A percentile compares a stretch with the other conserved stretches of the same genome.
Evolutionary conservation across 2,113 vertebrate genomes (phyloP).

Genomic region (Cryptoleucopteryx plumbea): DNA sequence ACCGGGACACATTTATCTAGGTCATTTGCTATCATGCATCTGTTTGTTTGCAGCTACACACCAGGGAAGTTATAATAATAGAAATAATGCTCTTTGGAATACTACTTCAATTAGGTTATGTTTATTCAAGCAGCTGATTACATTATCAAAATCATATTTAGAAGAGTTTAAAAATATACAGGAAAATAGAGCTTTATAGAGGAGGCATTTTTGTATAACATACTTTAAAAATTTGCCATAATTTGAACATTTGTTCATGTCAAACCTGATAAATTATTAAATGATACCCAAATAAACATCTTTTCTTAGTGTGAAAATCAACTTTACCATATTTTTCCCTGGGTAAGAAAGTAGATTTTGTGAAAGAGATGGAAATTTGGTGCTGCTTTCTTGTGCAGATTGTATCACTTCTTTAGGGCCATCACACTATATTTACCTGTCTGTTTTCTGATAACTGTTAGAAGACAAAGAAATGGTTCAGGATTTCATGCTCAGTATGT

Average conservation of each 20-base stretch:
- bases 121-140: constrained; percentile 3
- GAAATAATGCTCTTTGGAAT: neutral
- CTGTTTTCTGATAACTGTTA: neutral
- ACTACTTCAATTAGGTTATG: neutral
- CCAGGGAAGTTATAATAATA: neutral
- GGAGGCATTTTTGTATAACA: neutral
- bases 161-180: neutral
- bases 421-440: neutral
- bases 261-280: neutral
- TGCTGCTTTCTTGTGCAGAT: neutral
- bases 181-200: neutral
- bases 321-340: neutral
- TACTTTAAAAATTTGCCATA: neutral
- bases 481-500: neutral
- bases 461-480: neutral
- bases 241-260: neutral
- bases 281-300: neutral
- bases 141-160: constrained; percentile 12
- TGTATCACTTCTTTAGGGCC: neutral
- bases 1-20: neutral
- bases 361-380: neutral
- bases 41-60: neutral
- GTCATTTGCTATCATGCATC: neutral
- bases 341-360: neutral
- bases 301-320: neutral